Evolutionary conservation across 1,140 invertebrate genomes (phyloP).

Genomic region (Drosophila setifemur): DNA sequence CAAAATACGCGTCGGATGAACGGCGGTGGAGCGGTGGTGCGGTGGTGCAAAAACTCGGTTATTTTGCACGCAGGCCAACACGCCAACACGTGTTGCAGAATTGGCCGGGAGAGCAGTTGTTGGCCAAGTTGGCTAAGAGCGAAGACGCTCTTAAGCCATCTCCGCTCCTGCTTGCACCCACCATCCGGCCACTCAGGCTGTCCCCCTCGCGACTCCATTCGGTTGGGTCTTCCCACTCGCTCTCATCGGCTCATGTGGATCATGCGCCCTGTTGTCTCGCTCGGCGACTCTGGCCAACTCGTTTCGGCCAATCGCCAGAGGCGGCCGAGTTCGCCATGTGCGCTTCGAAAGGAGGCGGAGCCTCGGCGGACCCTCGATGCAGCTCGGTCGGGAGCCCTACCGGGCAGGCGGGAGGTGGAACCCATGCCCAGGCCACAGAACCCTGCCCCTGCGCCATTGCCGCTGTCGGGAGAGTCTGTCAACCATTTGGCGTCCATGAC

Average conservation of each 20-base stretch:
- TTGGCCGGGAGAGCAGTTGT: conserved; percentile 2
- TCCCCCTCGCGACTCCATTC: conserved; percentile 28
- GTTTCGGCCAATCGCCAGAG: conserved; percentile 65
- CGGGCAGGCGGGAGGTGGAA: background rate
- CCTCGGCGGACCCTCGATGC: conserved; percentile 16
- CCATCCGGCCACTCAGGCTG: background rate
- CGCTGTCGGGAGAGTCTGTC: conserved; percentile 64
- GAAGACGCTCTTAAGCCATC: conserved; percentile 26
- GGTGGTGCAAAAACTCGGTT: conserved; percentile 68
- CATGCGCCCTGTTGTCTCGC: conserved; percentile 46
- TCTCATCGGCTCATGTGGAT: conserved; percentile 3
- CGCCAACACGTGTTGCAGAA: conserved; percentile 56
- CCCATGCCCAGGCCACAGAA: conserved; percentile 1
- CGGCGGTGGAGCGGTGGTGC: conserved; percentile 6
- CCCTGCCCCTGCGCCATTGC: conserved; percentile 59
- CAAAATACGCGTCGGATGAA: conserved; percentile 71
- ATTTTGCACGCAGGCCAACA: conserved; percentile 68
- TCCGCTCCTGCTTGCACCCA: background rate
- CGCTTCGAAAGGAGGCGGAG: conserved; percentile 59
- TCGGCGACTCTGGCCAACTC: conserved; percentile 39
- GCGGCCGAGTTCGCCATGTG: conserved; percentile 50
- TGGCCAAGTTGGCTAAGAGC: conserved; percentile 43
- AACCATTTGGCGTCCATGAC: conserved; percentile 78
- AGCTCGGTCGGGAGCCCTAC: conserved; percentile 15
- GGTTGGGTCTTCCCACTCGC: conserved; percentile 45